Evolutionary conservation across 2,888 invertebrate genomes (phyloP), one percentile per base, ranked within the genome.

Genomic region (Pocota personata): DNA sequence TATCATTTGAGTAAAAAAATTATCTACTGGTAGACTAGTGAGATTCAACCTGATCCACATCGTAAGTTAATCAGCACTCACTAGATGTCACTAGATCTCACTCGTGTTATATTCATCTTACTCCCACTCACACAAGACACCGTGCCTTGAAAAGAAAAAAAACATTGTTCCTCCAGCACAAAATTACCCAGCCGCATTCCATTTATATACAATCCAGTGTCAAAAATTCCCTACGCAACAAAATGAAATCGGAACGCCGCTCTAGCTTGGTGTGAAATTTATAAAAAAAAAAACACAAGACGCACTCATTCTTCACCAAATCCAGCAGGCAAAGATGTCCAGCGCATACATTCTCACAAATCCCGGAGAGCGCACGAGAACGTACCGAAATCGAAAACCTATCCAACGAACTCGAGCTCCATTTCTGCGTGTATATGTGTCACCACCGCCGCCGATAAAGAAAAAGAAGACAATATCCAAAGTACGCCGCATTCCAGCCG

Each of bases 371-470:
- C n/a, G n/a, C 12, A 7, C 16, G 21, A 40, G 27, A 67, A 67
- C 67, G 46, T 50, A 14, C 16, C n/a, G 32, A 72, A 72, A 40
- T 37, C 16, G 46, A 78, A 78, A 43, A 50, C 37, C 50, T 55
- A 55, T 62, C 55, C 30, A 64, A 30, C 27, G 48, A 78, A 46
- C 19, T 35, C 14, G 10, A 27, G 37, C 52, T 50, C 50, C 21
- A 40, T 50, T 37, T 64, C 8, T 52, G 35, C 55, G 19, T 32
- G n/a, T 67, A 66, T 50, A 48, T 77, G 58, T 67, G 78, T 67
- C 73, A 67, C 60, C 55, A 50, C 73, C 60, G 73, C 67, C 75
- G 73, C 69, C 73, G 75, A 50, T 37, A 32, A 35, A 4, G 52
- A 75, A 62, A 52, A 64, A 57, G 55, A 79, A 58, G 48, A 71